Evolutionary conservation across 2,113 vertebrate genomes (phyloP).

Genomic region (Telmatochromis sp.): DNA sequence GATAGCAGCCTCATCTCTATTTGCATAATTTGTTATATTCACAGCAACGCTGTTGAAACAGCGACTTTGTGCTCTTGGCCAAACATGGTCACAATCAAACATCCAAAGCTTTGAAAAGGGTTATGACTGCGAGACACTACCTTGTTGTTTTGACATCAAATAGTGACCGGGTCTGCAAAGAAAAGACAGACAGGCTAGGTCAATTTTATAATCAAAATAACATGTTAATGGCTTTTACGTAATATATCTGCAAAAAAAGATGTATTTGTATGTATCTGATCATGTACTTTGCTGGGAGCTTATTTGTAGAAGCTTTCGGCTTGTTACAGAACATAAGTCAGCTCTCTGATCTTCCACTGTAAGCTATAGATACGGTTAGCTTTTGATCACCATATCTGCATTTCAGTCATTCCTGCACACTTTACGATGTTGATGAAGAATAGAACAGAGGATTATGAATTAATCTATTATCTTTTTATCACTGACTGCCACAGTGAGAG

Average conservation of each 20-base stretch:
- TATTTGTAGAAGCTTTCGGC: accelerated
- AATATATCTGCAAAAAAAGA: background rate
- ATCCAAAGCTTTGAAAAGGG: background rate
- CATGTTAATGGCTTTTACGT: background rate
- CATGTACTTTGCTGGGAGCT: background rate
- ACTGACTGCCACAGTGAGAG: background rate
- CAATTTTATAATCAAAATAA: background rate
- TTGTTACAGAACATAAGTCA: background rate
- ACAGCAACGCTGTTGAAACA: background rate
- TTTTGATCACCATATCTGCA: background rate
- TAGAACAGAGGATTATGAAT: background rate
- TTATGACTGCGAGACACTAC: background rate
- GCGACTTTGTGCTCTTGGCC: background rate
- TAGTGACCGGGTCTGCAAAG: background rate
- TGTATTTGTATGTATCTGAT: background rate
- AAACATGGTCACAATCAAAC: background rate
- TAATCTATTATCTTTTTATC: background rate
- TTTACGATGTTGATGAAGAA: background rate
- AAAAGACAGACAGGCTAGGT: background rate
- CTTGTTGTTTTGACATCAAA: background rate
- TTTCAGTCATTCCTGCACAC: background rate
- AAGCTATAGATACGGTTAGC: background rate
- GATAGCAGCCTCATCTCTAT: background rate
- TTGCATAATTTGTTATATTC: background rate
- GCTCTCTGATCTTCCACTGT: background rate